Conservation (phyloP, 2,113 vertebrate genomes). For the Apteryx mantelli region DNA sequence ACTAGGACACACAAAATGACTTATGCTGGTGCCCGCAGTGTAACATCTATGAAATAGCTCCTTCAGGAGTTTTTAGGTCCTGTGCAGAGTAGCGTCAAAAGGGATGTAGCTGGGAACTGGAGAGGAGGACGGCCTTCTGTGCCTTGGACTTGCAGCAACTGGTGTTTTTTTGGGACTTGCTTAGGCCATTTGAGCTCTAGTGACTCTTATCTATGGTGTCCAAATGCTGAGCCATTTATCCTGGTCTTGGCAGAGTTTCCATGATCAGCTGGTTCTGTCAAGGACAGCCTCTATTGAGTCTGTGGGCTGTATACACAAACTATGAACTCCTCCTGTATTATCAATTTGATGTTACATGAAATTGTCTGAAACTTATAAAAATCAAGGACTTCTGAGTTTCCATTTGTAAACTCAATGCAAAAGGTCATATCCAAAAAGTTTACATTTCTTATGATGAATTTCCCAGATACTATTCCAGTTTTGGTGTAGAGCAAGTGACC, state of each 20-base stretch:
- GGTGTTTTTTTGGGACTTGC: neutral
- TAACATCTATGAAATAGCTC: neutral
- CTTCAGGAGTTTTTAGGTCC: neutral
- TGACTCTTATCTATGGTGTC: neutral
- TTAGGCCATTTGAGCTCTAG: neutral
- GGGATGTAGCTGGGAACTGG: neutral
- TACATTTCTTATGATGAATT: neutral
- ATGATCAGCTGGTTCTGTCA: neutral
- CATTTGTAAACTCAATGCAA: neutral
- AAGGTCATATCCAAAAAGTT: rapidly evolving
- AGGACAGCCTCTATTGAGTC: neutral
- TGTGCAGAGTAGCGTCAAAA: rapidly evolving
- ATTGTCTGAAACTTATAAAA: neutral
- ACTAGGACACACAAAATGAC: rapidly evolving
- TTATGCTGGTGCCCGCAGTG: neutral
- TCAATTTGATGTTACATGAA: neutral
- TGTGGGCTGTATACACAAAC: neutral
- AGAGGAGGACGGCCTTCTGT: neutral
- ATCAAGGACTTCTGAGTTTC: neutral
- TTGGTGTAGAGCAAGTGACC: neutral
- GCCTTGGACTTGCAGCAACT: neutral
- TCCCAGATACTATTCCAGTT: neutral
- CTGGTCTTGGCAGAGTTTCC: neutral
- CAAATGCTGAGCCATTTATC: neutral
- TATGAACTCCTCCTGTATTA: rapidly evolving